A percentile compares a stretch with the other conserved stretches of the same genome.
phyloP scores from a whole-genome alignment of 2,797 vertebrate species.

The Paedocypris micromegethes region DNA sequence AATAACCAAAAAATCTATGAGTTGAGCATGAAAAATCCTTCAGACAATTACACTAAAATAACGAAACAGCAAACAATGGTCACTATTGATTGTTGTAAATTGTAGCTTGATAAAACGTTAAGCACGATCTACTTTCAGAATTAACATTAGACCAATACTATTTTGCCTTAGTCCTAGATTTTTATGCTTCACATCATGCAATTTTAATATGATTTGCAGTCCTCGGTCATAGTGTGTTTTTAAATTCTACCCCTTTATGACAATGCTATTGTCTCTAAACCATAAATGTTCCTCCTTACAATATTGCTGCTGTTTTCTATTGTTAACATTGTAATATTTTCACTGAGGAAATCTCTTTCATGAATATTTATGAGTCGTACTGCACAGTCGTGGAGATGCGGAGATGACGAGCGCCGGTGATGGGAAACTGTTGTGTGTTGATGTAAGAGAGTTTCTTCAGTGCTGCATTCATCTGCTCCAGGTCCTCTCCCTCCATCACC shows the following conservation, averaged over 20 bases:
- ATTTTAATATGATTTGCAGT: conserved; percentile 6
- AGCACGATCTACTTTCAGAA: no score
- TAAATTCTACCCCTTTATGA: not conserved
- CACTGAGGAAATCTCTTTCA: not conserved
- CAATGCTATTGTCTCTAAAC: not conserved
- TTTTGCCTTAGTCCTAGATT: no score
- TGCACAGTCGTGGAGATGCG: conserved; percentile 87
- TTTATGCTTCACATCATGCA: not conserved
- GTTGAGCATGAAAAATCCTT: no score
- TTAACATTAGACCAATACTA: no score
- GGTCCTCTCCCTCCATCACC: conserved; percentile 93
- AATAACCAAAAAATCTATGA: no score
- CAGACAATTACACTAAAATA: no score
- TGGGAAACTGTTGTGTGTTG: conserved; percentile 93
- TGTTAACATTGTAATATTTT: not conserved
- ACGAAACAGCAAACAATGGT: no score
- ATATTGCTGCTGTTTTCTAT: not conserved
- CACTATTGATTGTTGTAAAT: no score
- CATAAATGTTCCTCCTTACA: not conserved
- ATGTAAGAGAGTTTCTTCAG: conserved; percentile 93
- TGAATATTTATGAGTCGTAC: conserved; percentile 66
- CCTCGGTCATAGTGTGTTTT: not conserved
- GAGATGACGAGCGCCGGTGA: conserved; percentile 77
- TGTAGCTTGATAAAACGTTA: no score
- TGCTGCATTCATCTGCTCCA: conserved; percentile 85